phyloP scores from a whole-genome alignment of 2,888 invertebrate genomes.

The Drosophila cognata region DNA sequence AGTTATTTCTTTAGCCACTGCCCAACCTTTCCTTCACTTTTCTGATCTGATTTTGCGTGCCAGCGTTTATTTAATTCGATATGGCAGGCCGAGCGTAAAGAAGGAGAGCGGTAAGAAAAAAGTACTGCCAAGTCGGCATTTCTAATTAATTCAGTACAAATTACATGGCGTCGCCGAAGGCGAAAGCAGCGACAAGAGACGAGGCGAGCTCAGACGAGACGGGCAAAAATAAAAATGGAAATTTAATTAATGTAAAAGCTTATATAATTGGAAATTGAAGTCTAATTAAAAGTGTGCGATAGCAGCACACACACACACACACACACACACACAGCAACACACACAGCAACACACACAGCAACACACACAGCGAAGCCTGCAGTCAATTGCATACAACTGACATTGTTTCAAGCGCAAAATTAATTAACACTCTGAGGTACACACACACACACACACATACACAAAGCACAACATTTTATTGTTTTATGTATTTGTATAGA shows the following conservation, averaged over 20 bases:
- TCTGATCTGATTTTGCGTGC: conserved; percentile 65
- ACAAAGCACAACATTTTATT: conserved; percentile 13
- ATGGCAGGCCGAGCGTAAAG: conserved; percentile 26
- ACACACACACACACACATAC: conserved; percentile 34
- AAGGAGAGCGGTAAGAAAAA: conserved; percentile 7
- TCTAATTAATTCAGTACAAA: conserved; percentile 79
- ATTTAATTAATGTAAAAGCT: conserved; percentile 82
- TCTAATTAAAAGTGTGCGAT: conserved; percentile 74
- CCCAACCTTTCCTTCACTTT: conserved; percentile 19
- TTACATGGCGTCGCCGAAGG: conserved; percentile 55
- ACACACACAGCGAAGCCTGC: conserved; percentile 32
- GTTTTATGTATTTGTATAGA: conserved; percentile 36
- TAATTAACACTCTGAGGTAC: conserved; percentile 71
- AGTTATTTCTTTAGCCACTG: conserved; percentile 59
- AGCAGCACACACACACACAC: conserved; percentile 20
- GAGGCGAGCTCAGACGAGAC: conserved; percentile 1
- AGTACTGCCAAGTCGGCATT: conserved; percentile 60
- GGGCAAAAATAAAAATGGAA: conserved; percentile 72
- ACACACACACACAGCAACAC: not conserved
- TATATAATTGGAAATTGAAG: conserved; percentile 71
- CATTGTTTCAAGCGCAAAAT: conserved; percentile 73
- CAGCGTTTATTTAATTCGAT: conserved; percentile 57
- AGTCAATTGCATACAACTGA: conserved; percentile 72
- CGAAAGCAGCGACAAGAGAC: not conserved
- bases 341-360: not conserved